phyloP scores from a whole-genome alignment of 2,113 vertebrate species.

The Elaphurus davidianus region DNA sequence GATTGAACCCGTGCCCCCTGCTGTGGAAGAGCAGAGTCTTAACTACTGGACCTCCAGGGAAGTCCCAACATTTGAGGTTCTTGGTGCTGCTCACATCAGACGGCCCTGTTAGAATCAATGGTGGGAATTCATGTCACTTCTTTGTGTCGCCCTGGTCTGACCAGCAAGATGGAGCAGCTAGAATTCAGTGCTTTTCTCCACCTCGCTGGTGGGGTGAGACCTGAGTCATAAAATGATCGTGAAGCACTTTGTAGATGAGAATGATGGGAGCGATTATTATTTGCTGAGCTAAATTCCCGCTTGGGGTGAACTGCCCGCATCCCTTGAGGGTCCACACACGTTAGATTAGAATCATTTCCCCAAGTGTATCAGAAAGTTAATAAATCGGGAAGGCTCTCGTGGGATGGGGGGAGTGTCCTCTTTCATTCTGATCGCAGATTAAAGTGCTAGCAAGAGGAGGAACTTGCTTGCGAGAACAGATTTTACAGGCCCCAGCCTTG shows the following conservation, averaged over 20 bases:
- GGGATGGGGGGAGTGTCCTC: not conserved
- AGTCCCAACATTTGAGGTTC: not conserved
- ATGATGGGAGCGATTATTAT: fast-evolving
- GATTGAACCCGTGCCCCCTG: not conserved
- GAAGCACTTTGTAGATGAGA: not conserved
- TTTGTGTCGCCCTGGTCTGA: not conserved
- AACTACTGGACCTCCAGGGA: not conserved
- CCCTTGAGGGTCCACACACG: fast-evolving
- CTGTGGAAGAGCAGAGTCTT: not conserved
- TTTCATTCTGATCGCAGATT: not conserved
- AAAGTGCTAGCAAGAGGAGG: not conserved
- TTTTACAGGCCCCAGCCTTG: not conserved
- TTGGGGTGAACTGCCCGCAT: too few relatives aligned
- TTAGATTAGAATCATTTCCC: not conserved
- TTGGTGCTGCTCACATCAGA: not conserved
- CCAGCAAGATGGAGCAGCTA: not conserved
- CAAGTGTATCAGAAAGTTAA: not conserved
- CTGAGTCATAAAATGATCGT: fast-evolving
- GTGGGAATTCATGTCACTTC: not conserved
- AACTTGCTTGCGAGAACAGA: not conserved
- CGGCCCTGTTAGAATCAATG: not conserved
- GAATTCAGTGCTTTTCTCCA: not conserved
- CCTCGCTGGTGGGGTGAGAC: not conserved
- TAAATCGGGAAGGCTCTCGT: not conserved
- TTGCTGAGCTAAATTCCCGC: not conserved